Evolutionary conservation across 2,113 vertebrate genomes (phyloP), one percentile per base, ranked within the genome.

Genomic region (Brienomyrus brachyistius): DNA sequence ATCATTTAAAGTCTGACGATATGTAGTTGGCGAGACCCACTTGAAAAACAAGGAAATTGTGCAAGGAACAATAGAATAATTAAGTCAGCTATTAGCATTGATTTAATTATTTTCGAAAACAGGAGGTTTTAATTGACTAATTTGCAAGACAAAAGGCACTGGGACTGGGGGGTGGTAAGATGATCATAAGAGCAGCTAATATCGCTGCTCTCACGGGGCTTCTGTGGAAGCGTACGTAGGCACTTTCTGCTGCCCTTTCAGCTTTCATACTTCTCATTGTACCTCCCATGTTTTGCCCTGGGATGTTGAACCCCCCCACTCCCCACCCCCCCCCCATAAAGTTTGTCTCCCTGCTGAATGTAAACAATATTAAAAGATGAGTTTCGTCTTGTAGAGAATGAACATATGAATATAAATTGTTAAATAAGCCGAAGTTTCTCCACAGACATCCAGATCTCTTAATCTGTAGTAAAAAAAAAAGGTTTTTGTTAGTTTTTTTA

Each of bases 41-140:
- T 80, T 80, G 5, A 80, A 80, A 80, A 80, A 80, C 74, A 43
- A 15, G 5, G 74, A 80, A 80, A 80, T 80, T 80, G 74, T 19
- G 31, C 74, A 80, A 80, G 74, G 31, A 80, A 80, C 35, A 80
- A 80, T 80, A 80, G 74, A 80, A 80, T 43, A 80, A 80, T 80
- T 80, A 80, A 80, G 74, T 80, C 13, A 4, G 35, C 40, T 80
- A 80, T 80, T 80, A 80, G 35, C 74, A 43, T 80, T 80, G 74
- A 80, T 80, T 80, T 43, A 40, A 80, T 80, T 80, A 40, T 40
- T 80, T 80, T 80, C 1, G 35, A 80, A 80, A 40, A 80, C 74
- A 80, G 27, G 66, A 74, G 74, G 74, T 43, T 43, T 80, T 80
- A 80, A 80, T 80, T 80, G 74, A 80, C 13, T 80, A 40, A 80